Percentiles rank a stretch among this genome's conserved stretches.
phyloP scores from a whole-genome alignment of 64 coral and sea anemone genomes.

The Pocillopora damicornis region DNA sequence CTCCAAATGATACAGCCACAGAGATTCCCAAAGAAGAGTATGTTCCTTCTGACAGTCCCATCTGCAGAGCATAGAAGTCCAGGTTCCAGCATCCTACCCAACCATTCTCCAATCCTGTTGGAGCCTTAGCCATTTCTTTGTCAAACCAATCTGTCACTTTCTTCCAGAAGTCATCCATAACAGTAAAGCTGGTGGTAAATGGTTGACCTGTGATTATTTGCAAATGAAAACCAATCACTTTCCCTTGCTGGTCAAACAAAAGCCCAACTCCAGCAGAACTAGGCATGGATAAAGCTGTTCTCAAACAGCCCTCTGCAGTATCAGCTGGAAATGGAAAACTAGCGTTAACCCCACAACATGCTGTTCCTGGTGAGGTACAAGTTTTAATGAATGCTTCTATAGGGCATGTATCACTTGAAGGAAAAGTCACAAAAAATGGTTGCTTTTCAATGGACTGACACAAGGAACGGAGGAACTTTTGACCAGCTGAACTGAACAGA shows the following conservation, averaged over 20 bases:
- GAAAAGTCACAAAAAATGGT: slow-evolving; percentile 34
- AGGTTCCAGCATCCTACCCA: slow-evolving; percentile 52
- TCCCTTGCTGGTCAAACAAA: slow-evolving; percentile 30
- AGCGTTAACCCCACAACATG: slow-evolving; percentile 29
- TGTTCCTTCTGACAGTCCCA: slow-evolving; percentile 51
- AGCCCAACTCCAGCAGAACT: background rate
- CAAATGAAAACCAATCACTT: slow-evolving; percentile 36
- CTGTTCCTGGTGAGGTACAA: background rate
- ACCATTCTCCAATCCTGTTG: slow-evolving; percentile 59
- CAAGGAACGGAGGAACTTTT: slow-evolving; percentile 61
- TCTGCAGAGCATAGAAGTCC: slow-evolving; percentile 70
- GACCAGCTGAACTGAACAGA: slow-evolving; percentile 50
- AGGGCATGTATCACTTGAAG: background rate
- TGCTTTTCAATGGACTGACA: slow-evolving; percentile 53
- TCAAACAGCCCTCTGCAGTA: slow-evolving; percentile 48
- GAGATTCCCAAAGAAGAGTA: slow-evolving; percentile 81
- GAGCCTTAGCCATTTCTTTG: slow-evolving; percentile 36
- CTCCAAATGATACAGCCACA: slow-evolving; percentile 74
- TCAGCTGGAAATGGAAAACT: slow-evolving; percentile 62
- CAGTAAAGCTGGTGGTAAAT: slow-evolving; percentile 55
- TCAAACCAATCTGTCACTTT: slow-evolving; percentile 59
- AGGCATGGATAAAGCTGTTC: background rate
- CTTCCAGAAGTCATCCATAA: slow-evolving; percentile 70
- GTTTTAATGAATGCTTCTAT: background rate
- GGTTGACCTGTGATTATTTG: slow-evolving; percentile 16